Base-by-base conservation (phyloP, 2,113 vertebrate species). In the Pipa parva region DNA sequence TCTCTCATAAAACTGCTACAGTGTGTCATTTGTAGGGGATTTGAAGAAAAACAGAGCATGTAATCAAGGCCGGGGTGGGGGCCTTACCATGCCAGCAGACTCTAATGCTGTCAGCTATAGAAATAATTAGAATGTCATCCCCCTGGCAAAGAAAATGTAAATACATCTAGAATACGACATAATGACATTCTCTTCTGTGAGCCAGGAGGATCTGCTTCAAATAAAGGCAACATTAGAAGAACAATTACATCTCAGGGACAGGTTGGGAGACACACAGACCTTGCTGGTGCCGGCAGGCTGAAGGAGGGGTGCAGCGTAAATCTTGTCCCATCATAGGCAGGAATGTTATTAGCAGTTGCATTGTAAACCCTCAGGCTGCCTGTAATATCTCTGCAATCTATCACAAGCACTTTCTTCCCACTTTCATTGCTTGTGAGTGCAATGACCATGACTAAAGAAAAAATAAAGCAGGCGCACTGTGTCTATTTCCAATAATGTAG, bases 111-210 rank as follows among this genome's bases (percentile, higher is more conserved):
- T 85, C 84, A 82, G 83, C 80, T 81, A 85, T 80, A 83, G 84
- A 85, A 86, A 85, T 85, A 85, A 86, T 85, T 86, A 85, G 78
- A 83, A 85, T 77, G 80, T 85, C 84, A 85, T 82, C 81, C 84
- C 84, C 82, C 80, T 85, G 83, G 84, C 82, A 85, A 86, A 72
- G 79, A 81, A 81, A 84, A 84, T 84, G 84, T 86, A 86, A 86
- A 84, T 86, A 85, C 82, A 84, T 82, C 81, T 84, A 83, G 84
- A 86, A 86, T 86, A 83, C 80, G 75, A 86, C 84, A 85, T 86
- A 86, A 86, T 86, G 84, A 85, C 84, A 85, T 86, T 86, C 80
- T 82, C 76, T 73, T 84, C 81, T 84, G 74, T 80, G 81, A 85
- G 83, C 72, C 74, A 59, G 80, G 65, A 80, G 80, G 83, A 84